phyloP scores from a whole-genome alignment of 1,140 invertebrate species.

The Drosophila yakuba region DNA sequence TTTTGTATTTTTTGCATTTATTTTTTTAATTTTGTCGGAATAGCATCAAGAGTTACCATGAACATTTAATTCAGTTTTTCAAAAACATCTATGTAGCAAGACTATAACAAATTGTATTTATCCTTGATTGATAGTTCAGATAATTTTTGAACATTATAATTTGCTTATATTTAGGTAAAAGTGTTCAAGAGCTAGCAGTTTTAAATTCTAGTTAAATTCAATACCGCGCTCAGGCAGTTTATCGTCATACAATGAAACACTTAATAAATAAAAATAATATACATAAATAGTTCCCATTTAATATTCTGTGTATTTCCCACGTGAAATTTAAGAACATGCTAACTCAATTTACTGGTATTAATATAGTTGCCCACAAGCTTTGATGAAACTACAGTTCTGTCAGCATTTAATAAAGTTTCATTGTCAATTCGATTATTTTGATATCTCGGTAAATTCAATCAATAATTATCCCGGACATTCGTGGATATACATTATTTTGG shows the following conservation, averaged over 20 bases:
- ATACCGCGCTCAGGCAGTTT: background rate
- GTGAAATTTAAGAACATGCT: constrained; percentile 9
- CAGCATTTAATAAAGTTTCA: constrained; percentile 21
- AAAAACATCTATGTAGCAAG: too few species aligned
- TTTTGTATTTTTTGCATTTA: too few species aligned
- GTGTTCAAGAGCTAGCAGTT: background rate
- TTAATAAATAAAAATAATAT: background rate
- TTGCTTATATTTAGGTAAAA: background rate
- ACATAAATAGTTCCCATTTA: background rate
- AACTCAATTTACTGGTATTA: constrained; percentile 10
- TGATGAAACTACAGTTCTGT: constrained; percentile 15
- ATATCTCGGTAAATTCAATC: constrained; percentile 39
- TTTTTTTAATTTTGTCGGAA: too few species aligned
- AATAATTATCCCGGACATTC: constrained; percentile 19
- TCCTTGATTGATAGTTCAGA: too few species aligned
- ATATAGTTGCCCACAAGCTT: constrained; percentile 4
- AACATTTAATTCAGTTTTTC: too few species aligned
- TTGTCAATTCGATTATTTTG: constrained; percentile 30
- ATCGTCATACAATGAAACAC: background rate
- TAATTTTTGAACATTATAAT: too few species aligned
- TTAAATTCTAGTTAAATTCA: background rate
- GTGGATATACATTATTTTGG: constrained; percentile 7
- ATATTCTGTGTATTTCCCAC: background rate
- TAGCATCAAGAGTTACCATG: too few species aligned
- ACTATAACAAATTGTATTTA: background rate